Evolutionary conservation across 1,140 invertebrate genomes (phyloP), one percentile per base, ranked within the genome.

Genomic region (Zaprionus gabonicus): DNA sequence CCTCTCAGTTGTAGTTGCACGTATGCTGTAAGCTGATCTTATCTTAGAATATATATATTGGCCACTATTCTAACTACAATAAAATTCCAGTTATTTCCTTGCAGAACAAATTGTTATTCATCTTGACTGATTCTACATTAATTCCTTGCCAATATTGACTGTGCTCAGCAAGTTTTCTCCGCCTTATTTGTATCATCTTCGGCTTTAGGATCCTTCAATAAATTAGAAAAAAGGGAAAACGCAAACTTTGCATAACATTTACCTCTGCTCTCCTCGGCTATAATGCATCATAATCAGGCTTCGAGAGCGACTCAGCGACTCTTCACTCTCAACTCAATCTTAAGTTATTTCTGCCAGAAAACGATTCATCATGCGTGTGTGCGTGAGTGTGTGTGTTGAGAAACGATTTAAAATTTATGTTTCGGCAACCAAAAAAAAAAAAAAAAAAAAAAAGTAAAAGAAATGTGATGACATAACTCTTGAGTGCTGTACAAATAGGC

Each of bases 401-500:
- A 55, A 49, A 66, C 38, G 64, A 56, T 65, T 65, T 65, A 65
- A 65, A 65, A 65, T 65, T 65, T 65, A 55, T 65, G 62, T 65
- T 53, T 53, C 38, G 20, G 13, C 27, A 28, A 27, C 36, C 68
- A 20, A 27, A 28, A 63, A 36, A 31, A 36, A 13, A 27, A n/a
- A 28, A 56, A 13, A 55, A 58, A 44, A 34, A 36, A 31, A 36
- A 13, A 27, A n/a, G 27, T 41, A 13, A 55, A 59, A 46, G 41
- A 68, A 80, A 28, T 28, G 23, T 41, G 70, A 31, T 57, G 63
- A 72, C 62, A 67, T 58, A 59, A 28, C 51, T 49, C 67, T 63
- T 58, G 41, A 73, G 59, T 77, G 63, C 63, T 63, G 67, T 68
- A 73, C 58, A 73, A 73, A 73, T 76, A 49, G 46, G 6, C 27